phyloP scores from a whole-genome alignment of 2,888 invertebrate species.

The Erpobdella octoculata region DNA sequence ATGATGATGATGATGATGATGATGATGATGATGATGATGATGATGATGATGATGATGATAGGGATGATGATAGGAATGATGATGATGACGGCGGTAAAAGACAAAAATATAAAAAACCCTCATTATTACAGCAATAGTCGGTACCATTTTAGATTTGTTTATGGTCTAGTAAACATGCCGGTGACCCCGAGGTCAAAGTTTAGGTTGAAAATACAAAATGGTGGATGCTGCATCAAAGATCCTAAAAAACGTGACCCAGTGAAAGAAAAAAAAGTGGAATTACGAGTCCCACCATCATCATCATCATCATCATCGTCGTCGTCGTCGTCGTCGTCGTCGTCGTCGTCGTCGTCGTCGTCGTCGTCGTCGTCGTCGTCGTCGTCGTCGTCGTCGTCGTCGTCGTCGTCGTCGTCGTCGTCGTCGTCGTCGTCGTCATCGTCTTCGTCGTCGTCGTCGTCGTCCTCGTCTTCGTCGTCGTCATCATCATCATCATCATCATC shows the following conservation, averaged over 20 bases:
- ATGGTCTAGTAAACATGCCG: background rate
- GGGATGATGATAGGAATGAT: background rate
- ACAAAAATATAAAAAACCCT: background rate
- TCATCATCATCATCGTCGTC: conserved; percentile 21
- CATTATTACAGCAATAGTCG: background rate
- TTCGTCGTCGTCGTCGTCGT: conserved; percentile 20
- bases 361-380: background rate
- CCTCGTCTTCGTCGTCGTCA: conserved; percentile 11
- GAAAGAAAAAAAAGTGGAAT: too few relatives aligned
- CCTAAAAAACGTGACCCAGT: background rate
- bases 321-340: conserved; percentile 23
- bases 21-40: background rate
- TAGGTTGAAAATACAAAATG: background rate
- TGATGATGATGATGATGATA: background rate
- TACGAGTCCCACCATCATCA: too few relatives aligned
- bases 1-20: conserved; percentile 1
- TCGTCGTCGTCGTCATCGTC: conserved; percentile 25
- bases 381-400: conserved; percentile 20
- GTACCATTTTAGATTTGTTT: background rate
- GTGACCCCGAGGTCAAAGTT: background rate
- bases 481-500: background rate
- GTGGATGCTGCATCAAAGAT: background rate
- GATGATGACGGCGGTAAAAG: background rate
- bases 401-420: conserved; percentile 24
- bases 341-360: background rate